phyloP scores from a whole-genome alignment of 2,888 invertebrate species.

The Lypha dubia region DNA sequence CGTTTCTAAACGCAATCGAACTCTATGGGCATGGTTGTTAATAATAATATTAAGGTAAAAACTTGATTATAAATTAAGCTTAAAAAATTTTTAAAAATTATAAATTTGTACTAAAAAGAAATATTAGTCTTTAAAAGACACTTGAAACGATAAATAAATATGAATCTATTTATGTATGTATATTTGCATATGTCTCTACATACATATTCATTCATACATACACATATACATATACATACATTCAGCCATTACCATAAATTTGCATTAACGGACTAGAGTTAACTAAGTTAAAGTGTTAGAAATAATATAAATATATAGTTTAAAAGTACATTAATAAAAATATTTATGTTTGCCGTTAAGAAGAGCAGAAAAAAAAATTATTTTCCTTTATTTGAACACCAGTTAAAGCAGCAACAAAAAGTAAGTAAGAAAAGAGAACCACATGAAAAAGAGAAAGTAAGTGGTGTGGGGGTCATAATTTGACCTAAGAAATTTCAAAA shows the following conservation, averaged over 20 bases:
- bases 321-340: slow-evolving; percentile 46
- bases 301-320: slow-evolving; percentile 27
- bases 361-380: slow-evolving; percentile 40
- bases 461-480: no score
- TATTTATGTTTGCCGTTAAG: slow-evolving; percentile 63
- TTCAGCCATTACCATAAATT: not conserved
- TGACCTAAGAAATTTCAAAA: no score
- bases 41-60: not conserved
- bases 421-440: slow-evolving; percentile 4
- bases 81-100: not conserved
- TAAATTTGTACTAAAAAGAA: not conserved
- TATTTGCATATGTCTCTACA: no score
- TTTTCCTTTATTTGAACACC: slow-evolving; percentile 16
- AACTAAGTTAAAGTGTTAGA: slow-evolving; percentile 41
- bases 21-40: no score
- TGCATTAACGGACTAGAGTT: slow-evolving; percentile 16
- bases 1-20: no score
- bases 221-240: not conserved
- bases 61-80: not conserved
- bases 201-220: no score
- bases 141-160: not conserved
- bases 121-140: not conserved
- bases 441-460: no score
- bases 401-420: not conserved
- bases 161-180: no score